Conservation (phyloP, 2,888 invertebrate genomes). For the Ptychoptera albimana region DNA sequence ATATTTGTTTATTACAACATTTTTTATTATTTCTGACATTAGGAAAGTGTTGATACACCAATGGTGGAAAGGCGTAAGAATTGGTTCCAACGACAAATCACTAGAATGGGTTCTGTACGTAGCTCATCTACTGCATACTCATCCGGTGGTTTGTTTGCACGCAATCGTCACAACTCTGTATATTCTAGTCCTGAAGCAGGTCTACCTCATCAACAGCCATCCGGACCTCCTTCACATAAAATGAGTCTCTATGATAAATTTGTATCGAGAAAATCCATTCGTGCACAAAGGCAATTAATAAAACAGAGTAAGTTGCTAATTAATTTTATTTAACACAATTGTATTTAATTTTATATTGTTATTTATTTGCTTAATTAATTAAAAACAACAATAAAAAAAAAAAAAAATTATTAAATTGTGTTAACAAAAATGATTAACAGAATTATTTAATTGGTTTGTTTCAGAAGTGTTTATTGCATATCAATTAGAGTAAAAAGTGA, state of each 20-base stretch:
- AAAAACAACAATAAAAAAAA: no score
- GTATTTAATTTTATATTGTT: not conserved
- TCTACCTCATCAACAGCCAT: conserved; percentile 21
- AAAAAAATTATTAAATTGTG: no score
- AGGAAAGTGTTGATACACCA: conserved; percentile 85
- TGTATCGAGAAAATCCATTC: conserved; percentile 56
- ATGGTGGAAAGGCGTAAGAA: conserved; percentile 72
- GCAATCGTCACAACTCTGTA: conserved; percentile 63
- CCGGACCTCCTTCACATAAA: conserved; percentile 38
- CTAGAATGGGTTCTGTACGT: conserved; percentile 69
- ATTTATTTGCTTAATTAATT: no score
- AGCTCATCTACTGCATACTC: conserved; percentile 78
- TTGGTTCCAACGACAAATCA: conserved; percentile 76
- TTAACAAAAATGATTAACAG: no score
- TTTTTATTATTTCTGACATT: conserved; percentile 15
- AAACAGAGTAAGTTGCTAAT: conserved; percentile 42
- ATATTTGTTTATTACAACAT: not conserved
- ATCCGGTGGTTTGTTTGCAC: conserved; percentile 55
- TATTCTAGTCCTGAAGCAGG: conserved; percentile 47
- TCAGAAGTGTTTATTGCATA: no score
- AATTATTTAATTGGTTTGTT: no score
- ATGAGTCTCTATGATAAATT: conserved; percentile 73
- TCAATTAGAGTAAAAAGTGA: no score
- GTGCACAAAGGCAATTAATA: conserved; percentile 33
- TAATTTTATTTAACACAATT: conserved; percentile 1